These are phyloP conservation scores for Microhierax caerulescens DNA, from an alignment of 2,797 vertebrate species.

Conservation along the genomic window DNA sequence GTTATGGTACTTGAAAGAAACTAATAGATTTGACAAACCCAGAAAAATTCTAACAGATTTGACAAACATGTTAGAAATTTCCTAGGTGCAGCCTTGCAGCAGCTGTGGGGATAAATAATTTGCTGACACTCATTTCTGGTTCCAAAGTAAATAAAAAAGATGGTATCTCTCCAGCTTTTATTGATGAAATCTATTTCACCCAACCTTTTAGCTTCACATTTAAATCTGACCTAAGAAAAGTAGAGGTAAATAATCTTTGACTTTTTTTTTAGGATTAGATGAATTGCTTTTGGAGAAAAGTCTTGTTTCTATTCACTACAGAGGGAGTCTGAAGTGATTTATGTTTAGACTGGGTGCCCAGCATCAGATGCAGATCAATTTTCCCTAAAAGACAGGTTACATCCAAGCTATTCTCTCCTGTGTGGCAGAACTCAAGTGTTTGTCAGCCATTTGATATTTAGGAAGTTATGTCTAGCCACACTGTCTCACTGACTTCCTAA, in stretches of 20 bases:
- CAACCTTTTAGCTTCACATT: neutral
- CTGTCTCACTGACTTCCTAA: conserved; percentile 9
- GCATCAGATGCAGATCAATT: neutral
- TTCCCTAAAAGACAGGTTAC: neutral
- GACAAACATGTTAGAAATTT: neutral
- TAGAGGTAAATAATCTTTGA: neutral
- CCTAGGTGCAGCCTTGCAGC: neutral
- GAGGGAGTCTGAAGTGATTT: neutral
- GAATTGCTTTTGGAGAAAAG: neutral
- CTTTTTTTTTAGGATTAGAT: neutral
- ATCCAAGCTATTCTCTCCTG: neutral
- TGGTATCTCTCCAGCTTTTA: neutral
- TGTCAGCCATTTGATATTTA: neutral
- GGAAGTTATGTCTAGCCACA: neutral
- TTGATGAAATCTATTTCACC: neutral
- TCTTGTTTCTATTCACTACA: neutral
- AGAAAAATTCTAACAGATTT: neutral
- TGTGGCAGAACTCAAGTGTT: neutral
- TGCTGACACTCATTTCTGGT: neutral
- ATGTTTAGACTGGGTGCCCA: rapidly evolving
- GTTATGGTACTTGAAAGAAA: neutral
- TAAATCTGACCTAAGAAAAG: neutral
- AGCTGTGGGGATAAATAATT: neutral
- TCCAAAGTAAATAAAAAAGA: neutral
- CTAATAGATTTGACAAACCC: neutral